A percentile compares a stretch with the other conserved stretches of the same genome.
These are phyloP conservation scores for Chloroclysta siterata DNA, from an alignment of 2,888 invertebrate genomes.

Conservation along the genomic window DNA sequence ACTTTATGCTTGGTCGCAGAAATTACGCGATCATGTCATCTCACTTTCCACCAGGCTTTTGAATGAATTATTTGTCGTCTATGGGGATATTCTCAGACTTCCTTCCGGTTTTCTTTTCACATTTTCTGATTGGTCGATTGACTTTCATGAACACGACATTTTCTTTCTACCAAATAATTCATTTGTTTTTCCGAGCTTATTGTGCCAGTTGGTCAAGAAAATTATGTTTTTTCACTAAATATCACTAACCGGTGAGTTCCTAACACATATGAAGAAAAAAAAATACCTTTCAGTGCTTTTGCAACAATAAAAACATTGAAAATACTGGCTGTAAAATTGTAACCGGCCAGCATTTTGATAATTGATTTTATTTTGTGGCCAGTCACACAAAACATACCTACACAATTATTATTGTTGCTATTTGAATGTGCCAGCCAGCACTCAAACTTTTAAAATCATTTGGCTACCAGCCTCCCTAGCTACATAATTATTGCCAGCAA, in stretches of 20 bases:
- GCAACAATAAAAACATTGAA: conserved; percentile 6
- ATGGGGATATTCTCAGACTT: conserved; percentile 17
- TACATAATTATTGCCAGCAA: no score
- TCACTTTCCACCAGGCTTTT: no score
- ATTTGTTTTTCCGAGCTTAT: conserved; percentile 66
- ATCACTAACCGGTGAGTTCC: conserved; percentile 40
- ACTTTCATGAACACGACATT: conserved; percentile 44
- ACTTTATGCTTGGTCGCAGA: no score
- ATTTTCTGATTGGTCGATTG: conserved; percentile 54
- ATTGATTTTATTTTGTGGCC: conserved; percentile 55
- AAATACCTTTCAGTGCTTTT: conserved; percentile 27
- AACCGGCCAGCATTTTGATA: conserved; percentile 40
- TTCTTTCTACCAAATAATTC: conserved; percentile 56
- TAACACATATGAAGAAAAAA: conserved; percentile 38
- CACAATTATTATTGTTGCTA: background rate
- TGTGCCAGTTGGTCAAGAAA: conserved; percentile 67
- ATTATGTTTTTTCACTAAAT: conserved; percentile 50
- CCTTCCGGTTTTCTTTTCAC: conserved; percentile 30
- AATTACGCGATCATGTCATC: no score
- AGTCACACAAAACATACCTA: conserved; percentile 42
- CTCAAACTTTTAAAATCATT: background rate
- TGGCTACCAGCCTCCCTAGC: no score
- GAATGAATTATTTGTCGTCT: conserved; percentile 8
- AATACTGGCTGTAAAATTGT: conserved; percentile 31
- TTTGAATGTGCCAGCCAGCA: conserved; percentile 20